These are phyloP conservation scores for Spongia lamella DNA, from an alignment of 37 sponge, comb jelly and placozoan species.

Conservation along the genomic window DNA sequence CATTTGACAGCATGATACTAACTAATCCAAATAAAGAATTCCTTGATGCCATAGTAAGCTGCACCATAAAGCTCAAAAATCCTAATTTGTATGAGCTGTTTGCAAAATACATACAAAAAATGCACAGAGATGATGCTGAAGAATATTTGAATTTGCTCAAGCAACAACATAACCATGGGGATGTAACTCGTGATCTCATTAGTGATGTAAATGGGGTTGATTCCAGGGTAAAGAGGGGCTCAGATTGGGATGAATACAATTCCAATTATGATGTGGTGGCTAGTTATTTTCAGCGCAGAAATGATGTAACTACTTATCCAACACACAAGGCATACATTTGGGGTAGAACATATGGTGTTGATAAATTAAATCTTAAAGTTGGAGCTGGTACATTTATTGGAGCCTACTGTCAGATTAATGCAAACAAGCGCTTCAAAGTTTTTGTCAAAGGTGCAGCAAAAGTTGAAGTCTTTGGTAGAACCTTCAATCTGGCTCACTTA, in stretches of 20 bases:
- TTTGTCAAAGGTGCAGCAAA: no score
- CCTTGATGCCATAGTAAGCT: not conserved
- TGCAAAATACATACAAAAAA: constrained; percentile 3
- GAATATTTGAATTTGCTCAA: not conserved
- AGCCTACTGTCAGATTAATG: no score
- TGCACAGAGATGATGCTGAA: constrained; percentile 12
- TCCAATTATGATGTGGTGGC: constrained; percentile 42
- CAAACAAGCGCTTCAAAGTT: no score
- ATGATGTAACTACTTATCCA: constrained; percentile 39
- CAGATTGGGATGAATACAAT: constrained; percentile 41
- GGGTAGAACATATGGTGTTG: constrained; percentile 50
- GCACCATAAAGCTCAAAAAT: not conserved
- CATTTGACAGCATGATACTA: not conserved
- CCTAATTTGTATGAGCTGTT: constrained; percentile 22
- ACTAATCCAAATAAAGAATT: not conserved
- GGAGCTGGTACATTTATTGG: constrained; percentile 56
- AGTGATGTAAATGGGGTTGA: not conserved
- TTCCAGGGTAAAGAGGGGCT: no score
- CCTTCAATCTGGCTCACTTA: no score
- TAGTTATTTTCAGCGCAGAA: constrained; percentile 10
- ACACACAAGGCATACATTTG: constrained; percentile 53
- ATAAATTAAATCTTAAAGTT: constrained; percentile 29
- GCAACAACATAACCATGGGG: not conserved
- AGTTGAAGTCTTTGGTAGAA: no score
- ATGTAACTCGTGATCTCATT: not conserved